Base-by-base conservation (phyloP, 2,113 vertebrate genomes). In the Corvus hawaiiensis region DNA sequence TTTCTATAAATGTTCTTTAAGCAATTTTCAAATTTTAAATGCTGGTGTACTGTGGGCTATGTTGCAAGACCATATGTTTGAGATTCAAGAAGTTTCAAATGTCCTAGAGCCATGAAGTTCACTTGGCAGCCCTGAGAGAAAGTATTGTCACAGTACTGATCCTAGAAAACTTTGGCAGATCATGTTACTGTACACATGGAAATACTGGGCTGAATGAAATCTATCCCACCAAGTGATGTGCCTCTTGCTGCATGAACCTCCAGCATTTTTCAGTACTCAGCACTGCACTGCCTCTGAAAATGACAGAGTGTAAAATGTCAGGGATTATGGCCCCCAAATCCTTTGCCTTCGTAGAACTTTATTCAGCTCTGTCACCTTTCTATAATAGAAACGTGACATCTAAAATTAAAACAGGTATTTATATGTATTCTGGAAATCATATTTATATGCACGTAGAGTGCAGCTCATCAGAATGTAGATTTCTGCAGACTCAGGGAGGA, bases 141-240 rank as follows among this genome's bases (percentile, higher is more conserved):
- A 87, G 84, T 55, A 79, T 91, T 75, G 76, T 87, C 94, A 72
- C 66, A n/a, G 35, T 17, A 48, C 30, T 73, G 73, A 81, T 48
- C 62, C 81, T 74, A 32, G 69, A 93, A 96, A 85, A 49, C 24
- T 27, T 4, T 83, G 84, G 76, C 73, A 89, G 91, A 91, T 96
- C 12, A 0, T 33, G 59, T 97, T 97, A 85, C 96, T 85, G 48
- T 73, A 68, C 39, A 43, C 58, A 19, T 74, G 77, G 90, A 89
- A 91, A 85, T 91, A 44, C 23, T 78, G 83, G 71, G 59, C 87
- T 92, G 94, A 89, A 95, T 7, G 96, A 97, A 97, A 97, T 96
- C 64, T 76, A 96, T 97, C 94, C 87, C 55, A 46, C 33, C 51
- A 20, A 87, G 80, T 12, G 67, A 79, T 88, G 84, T 82, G 95